These are phyloP conservation scores for Anoura caudifer DNA, from an alignment of 2,113 vertebrate genomes.

Conservation along the genomic window DNA sequence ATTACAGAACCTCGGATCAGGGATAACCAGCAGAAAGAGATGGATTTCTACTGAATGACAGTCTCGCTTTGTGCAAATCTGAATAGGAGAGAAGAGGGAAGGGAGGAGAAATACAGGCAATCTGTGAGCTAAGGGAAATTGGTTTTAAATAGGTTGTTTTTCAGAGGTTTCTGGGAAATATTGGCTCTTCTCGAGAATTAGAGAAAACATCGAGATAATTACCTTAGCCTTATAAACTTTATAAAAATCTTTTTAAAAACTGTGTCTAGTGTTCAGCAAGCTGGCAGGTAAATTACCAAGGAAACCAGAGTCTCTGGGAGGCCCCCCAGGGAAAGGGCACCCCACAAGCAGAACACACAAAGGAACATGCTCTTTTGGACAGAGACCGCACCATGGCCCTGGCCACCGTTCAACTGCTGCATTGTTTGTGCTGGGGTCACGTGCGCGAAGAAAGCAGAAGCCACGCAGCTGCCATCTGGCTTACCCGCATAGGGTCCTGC, in stretches of 20 bases:
- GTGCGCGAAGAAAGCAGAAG: fast-evolving
- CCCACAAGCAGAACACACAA: neutral
- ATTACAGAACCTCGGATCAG: conserved; percentile 35
- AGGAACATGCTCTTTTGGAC: neutral
- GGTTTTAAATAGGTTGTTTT: conserved; percentile 3
- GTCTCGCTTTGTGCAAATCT: conserved; percentile 53
- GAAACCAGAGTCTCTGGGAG: neutral
- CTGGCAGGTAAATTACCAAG: neutral
- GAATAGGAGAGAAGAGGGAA: conserved; percentile 23
- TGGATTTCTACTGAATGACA: conserved; percentile 14
- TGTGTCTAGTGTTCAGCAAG: neutral
- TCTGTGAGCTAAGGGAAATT: neutral
- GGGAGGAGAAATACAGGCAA: neutral
- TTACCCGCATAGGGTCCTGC: neutral
- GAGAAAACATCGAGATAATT: conserved; percentile 50
- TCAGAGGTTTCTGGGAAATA: conserved; percentile 16
- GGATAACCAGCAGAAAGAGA: conserved; percentile 29
- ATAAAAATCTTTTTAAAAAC: neutral
- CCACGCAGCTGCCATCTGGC: neutral
- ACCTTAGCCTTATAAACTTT: conserved; percentile 31
- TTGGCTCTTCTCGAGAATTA: conserved; percentile 35
- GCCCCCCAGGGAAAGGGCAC: neutral
- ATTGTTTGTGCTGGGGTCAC: fast-evolving
- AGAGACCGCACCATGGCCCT: neutral
- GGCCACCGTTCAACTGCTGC: neutral